phyloP scores from a whole-genome alignment of 1,140 invertebrate species.

The Zophobas morio region DNA sequence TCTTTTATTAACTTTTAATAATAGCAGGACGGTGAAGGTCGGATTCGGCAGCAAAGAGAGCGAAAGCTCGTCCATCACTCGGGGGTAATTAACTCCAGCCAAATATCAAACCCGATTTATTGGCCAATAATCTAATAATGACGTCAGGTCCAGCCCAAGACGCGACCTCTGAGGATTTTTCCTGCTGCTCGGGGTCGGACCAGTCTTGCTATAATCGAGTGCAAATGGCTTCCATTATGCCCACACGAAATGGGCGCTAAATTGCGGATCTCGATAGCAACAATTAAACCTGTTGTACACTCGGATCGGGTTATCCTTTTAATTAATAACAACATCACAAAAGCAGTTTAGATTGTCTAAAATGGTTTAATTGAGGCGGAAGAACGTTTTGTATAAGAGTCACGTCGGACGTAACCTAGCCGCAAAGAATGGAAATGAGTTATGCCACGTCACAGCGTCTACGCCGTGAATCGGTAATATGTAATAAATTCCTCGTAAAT shows the following conservation, averaged over 20 bases:
- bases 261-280: constrained; percentile 36
- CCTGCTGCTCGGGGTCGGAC: constrained; percentile 7
- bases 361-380: constrained; percentile 22
- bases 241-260: constrained; percentile 23
- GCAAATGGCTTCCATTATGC: constrained; percentile 24
- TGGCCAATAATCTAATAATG: constrained; percentile 41
- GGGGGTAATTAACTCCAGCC: constrained; percentile 30
- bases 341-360: constrained; percentile 34
- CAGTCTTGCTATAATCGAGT: constrained; percentile 28
- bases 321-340: constrained; percentile 13
- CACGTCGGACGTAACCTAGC: constrained; percentile 8
- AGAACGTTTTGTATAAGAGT: constrained; percentile 7
- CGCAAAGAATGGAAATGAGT: constrained; percentile 26
- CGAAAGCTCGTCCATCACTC: constrained; percentile 25
- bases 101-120: constrained; percentile 37
- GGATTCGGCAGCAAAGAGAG: constrained; percentile 11
- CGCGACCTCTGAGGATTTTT: constrained; percentile 29
- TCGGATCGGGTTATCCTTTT: constrained; percentile 21
- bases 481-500: constrained; percentile 47
- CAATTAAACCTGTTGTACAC: constrained; percentile 3
- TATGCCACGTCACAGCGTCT: constrained; percentile 17
- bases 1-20: constrained; percentile 40
- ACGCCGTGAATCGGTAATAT: constrained; percentile 33
- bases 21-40: constrained; percentile 8
- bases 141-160: constrained; percentile 17